phyloP scores from a whole-genome alignment of 2,797 vertebrate species.

The Pteropus rufus region DNA sequence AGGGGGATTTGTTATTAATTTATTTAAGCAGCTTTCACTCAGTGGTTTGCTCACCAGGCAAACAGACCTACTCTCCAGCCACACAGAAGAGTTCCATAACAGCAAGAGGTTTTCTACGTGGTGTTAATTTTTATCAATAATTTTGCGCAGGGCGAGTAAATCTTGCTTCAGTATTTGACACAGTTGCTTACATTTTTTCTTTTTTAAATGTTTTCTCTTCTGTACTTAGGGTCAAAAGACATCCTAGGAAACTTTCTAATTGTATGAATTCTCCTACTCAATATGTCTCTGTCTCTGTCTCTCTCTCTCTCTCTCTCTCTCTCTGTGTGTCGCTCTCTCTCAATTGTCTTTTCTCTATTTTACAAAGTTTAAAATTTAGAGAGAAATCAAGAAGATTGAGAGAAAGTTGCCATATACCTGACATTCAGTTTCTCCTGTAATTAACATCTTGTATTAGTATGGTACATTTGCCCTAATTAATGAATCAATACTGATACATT shows the following conservation, averaged over 20 bases:
- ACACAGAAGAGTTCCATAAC: neutral
- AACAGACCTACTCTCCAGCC: neutral
- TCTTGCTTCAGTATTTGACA: neutral
- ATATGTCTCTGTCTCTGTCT: no score
- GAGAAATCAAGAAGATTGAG: neutral
- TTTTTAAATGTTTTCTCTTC: neutral
- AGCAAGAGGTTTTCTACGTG: neutral
- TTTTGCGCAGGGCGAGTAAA: neutral
- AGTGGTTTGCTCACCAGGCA: neutral
- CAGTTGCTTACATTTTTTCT: neutral
- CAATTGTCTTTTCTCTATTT: neutral
- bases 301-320: neutral
- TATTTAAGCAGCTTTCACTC: neutral
- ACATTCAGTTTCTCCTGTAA: neutral
- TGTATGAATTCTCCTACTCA: neutral
- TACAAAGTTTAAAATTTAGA: neutral
- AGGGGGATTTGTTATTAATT: slow-evolving; percentile 35
- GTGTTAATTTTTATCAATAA: neutral
- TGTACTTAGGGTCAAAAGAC: neutral
- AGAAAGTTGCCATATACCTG: neutral
- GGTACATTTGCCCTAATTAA: neutral
- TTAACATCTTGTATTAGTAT: neutral
- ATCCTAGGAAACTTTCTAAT: neutral
- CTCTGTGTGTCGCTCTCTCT: no score
- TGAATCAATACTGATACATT: neutral